Evolutionary conservation across 2,113 vertebrate genomes (phyloP).

Genomic region (Rhinogobius similis): DNA sequence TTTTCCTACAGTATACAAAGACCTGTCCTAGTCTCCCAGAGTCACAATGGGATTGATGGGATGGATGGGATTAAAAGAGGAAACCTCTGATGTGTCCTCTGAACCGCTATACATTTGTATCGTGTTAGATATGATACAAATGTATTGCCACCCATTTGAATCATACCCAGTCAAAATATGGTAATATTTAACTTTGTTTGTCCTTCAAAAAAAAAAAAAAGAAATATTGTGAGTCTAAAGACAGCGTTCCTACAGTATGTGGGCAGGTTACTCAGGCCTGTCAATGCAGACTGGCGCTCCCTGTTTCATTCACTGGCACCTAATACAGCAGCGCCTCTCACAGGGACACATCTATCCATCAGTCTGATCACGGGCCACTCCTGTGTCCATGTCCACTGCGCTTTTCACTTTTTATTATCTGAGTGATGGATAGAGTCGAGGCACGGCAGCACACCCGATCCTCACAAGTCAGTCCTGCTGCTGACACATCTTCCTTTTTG

Average conservation of each 20-base stretch:
- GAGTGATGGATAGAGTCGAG: slow-evolving; percentile 65
- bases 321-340: slow-evolving; percentile 42
- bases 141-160: too few relatives aligned
- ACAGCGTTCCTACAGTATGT: background rate
- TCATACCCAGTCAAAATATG: too few relatives aligned
- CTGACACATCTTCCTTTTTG: slow-evolving; percentile 55
- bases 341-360: slow-evolving; percentile 60
- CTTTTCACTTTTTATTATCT: slow-evolving; percentile 70
- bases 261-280: slow-evolving; percentile 30
- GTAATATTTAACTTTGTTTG: too few relatives aligned
- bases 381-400: slow-evolving; percentile 44
- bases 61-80: too few relatives aligned
- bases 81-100: too few relatives aligned
- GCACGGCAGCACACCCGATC: slow-evolving; percentile 48
- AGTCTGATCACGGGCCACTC: slow-evolving; percentile 56
- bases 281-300: slow-evolving; percentile 15
- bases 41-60: too few relatives aligned
- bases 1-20: too few relatives aligned
- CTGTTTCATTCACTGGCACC: slow-evolving; percentile 26
- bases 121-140: too few relatives aligned
- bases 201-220: too few relatives aligned
- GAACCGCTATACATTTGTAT: too few relatives aligned
- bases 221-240: too few relatives aligned
- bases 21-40: too few relatives aligned
- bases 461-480: slow-evolving; percentile 57